Percentiles rank a stretch among this genome's conserved stretches.
Evolutionary conservation across 2,113 vertebrate species (phyloP).

Genomic region (Lanius collurio): DNA sequence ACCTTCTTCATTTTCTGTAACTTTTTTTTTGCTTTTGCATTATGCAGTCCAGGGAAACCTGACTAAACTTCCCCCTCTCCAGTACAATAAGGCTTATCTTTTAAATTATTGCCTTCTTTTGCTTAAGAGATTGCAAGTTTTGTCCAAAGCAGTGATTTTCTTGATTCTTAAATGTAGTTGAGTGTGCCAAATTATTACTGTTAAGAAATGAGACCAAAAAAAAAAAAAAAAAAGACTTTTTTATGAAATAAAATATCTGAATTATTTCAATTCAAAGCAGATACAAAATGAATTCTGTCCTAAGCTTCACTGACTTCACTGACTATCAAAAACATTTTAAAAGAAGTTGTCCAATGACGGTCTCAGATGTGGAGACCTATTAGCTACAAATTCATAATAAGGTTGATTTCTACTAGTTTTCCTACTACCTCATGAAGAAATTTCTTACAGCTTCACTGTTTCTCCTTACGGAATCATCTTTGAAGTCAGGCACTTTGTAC

Average conservation of each 20-base stretch:
- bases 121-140: not conserved
- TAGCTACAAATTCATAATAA: not conserved
- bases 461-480: not conserved
- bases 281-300: not conserved
- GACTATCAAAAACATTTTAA: not conserved
- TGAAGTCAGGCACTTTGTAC: not conserved
- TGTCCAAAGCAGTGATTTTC: not conserved
- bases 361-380: not conserved
- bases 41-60: not conserved
- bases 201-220: not conserved
- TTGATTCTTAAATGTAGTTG: not conserved
- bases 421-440: not conserved
- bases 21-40: not conserved
- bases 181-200: not conserved
- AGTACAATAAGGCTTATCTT: not conserved
- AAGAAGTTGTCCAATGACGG: not conserved
- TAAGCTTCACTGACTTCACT: too few relatives aligned
- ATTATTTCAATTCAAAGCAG: not conserved
- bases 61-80: not conserved
- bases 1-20: not conserved
- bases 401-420: not conserved
- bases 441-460: not conserved
- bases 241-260: not conserved
- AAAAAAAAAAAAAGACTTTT: not conserved
- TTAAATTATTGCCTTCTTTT: not conserved